Base-by-base conservation (phyloP, 1,140 invertebrate genomes). In the Apis florea region DNA sequence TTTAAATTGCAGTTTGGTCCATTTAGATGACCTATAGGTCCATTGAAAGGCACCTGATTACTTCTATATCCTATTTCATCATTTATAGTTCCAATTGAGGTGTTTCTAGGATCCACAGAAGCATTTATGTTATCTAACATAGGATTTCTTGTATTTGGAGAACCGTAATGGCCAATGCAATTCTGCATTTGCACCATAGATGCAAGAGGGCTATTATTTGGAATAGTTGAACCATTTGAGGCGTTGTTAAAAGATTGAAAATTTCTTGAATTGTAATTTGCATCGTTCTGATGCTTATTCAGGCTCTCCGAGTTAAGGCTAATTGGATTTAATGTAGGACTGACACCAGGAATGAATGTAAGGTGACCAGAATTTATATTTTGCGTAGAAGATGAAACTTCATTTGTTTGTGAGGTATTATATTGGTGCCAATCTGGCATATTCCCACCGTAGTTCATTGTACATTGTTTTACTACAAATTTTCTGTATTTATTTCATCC, bases 61-160 rank as follows among this genome's bases (percentile, higher is more conserved):
- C 72, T 91, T 76, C 90, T 86, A 31, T 92, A 91, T 26, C 83
- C 72, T 53, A 90, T 74, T 15, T 91, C 91, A 24, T 92, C 90
- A 17, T 85, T 88, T 15, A 93, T 75, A n/a, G 70, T 49, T 67
- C 70, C 83, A 49, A 89, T 80, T 19, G 83, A 56, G 15, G 56
- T 64, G 13, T 82, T 83, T 17, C 89, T 85, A 15, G 87, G 85
- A 63, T 91, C 86, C 73, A 90, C 83, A 69, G 86, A 63, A 31
- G 73, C 51, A 47, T 82, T 86, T 54, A 86, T 58, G 64, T 88
- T 87, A 51, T 88, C 81, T 61, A 83, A 47, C 75, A 89, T 83
- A 31, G 84, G 56, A 73, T 86, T 88, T 47, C 87, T 86, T 15
- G 86, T 68, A 68, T 72, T 85, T 47, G 69, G 72, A 47, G 88